phyloP scores from a whole-genome alignment of 35 echinoderm and acorn worm genomes.

The Strongylocentrotus purpuratus region DNA sequence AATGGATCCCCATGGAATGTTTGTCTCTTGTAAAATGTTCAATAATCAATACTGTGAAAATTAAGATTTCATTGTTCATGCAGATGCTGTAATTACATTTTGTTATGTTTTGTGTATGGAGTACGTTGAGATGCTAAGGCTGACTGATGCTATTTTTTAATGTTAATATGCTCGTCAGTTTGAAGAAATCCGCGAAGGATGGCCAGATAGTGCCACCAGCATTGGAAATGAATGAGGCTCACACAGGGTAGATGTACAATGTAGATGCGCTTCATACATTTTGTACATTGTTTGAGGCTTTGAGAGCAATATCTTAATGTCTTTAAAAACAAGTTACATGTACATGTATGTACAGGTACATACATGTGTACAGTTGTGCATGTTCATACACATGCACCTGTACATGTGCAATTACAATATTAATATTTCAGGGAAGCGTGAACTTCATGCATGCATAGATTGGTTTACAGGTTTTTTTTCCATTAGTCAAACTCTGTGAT shows the following conservation, averaged over 20 bases:
- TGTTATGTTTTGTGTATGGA: background rate
- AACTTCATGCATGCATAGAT: no score
- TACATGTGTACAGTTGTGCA: no score
- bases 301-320: background rate
- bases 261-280: background rate
- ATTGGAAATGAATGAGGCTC: background rate
- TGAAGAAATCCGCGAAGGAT: background rate
- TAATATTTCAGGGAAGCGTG: no score
- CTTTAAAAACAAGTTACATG: no score
- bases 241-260: background rate
- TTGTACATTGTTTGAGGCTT: background rate
- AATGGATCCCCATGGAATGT: background rate
- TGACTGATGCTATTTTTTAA: background rate
- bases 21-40: background rate
- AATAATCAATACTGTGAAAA: background rate
- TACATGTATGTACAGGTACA: no score
- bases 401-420: no score
- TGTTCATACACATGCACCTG: no score
- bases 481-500: no score
- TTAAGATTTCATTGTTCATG: background rate
- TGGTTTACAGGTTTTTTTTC: no score
- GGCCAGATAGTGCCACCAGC: no score
- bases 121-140: background rate
- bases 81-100: background rate
- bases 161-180: background rate